phyloP scores from a whole-genome alignment of 2,113 vertebrate species.

The Oryzias melastigma region DNA sequence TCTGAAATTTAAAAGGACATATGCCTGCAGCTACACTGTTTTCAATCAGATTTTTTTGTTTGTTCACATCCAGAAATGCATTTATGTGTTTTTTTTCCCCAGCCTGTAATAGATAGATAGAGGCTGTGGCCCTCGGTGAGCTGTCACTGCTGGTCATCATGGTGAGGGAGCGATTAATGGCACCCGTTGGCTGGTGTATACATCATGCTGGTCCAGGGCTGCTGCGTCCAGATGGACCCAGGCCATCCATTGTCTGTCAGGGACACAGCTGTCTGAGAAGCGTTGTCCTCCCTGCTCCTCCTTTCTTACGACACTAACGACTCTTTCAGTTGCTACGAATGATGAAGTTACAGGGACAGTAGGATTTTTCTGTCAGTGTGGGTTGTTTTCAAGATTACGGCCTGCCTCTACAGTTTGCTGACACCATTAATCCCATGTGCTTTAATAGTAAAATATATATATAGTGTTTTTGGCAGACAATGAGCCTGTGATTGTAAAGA shows the following conservation, averaged over 20 bases:
- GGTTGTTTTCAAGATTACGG: conserved; percentile 27
- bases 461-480: too few relatives aligned
- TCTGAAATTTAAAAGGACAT: background rate
- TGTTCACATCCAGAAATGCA: background rate
- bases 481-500: too few relatives aligned
- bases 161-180: conserved; percentile 88
- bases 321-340: conserved; percentile 23
- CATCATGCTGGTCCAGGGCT: conserved; percentile 95
- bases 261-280: conserved; percentile 94
- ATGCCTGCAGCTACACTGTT: background rate
- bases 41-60: background rate
- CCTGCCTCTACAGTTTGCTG: conserved; percentile 8
- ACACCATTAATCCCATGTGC: background rate
- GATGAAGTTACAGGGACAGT: conserved; percentile 14
- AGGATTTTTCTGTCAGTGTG: conserved; percentile 1
- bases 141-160: conserved; percentile 87
- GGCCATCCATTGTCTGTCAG: conserved; percentile 98
- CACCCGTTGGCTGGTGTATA: conserved; percentile 93
- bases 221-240: conserved; percentile 94
- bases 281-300: conserved; percentile 39
- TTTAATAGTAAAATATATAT: too few relatives aligned
- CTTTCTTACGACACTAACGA: conserved; percentile 38
- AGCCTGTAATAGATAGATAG: conserved; percentile 5
- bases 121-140: conserved; percentile 64
- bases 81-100: conserved; percentile 2